phyloP scores from a whole-genome alignment of 23 tunicate species.

The Trididemnum clinides region DNA sequence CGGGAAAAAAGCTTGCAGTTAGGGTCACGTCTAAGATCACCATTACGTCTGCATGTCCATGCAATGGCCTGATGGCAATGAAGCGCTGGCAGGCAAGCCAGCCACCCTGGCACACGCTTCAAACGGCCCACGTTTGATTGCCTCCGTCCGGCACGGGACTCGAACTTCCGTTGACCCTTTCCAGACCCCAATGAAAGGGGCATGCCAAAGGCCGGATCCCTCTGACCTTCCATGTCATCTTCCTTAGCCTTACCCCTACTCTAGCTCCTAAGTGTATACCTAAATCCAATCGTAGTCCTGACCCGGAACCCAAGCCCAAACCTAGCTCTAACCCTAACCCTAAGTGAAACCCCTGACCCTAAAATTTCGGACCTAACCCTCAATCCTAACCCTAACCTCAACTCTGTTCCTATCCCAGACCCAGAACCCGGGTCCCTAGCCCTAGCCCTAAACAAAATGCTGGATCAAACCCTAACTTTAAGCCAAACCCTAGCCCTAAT shows the following conservation, averaged over 20 bases:
- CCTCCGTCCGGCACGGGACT: no score
- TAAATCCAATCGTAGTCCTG: constrained; percentile 41
- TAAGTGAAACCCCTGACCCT: constrained; percentile 40
- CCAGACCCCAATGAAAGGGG: no score
- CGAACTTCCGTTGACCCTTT: no score
- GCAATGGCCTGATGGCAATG: no score
- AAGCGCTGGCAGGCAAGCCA: no score
- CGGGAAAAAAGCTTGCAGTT: no score
- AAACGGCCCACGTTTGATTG: no score
- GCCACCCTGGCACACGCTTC: no score
- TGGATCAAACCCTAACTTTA: constrained; percentile 38
- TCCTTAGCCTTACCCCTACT: constrained; percentile 43
- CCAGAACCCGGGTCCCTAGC: constrained; percentile 42
- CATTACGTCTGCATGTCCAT: no score
- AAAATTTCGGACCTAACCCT: constrained; percentile 3
- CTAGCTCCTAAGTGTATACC: constrained; percentile 39
- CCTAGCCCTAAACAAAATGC: constrained; percentile 46
- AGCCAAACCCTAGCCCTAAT: constrained; percentile 30
- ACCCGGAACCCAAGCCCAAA: constrained; percentile 44
- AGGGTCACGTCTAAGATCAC: no score
- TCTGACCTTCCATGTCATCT: background rate
- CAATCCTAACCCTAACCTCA: constrained; percentile 33
- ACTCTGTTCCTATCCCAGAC: constrained; percentile 43
- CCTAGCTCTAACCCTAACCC: constrained; percentile 53
- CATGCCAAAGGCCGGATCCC: background rate